Conservation (phyloP, 2,797 vertebrate species). For the Trachops cirrhosus region DNA sequence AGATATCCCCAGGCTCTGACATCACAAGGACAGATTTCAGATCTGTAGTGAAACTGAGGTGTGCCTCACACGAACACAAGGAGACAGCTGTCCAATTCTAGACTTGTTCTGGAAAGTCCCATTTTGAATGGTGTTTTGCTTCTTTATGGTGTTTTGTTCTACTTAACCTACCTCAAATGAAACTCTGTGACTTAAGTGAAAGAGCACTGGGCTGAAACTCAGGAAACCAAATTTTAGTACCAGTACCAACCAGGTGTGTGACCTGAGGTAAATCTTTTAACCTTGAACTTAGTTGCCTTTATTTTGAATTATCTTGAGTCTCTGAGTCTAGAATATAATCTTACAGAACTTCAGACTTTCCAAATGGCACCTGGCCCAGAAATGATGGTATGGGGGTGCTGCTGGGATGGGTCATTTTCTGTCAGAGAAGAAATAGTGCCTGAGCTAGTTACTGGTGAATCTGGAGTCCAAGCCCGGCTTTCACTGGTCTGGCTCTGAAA, state of each 20-base stretch:
- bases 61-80: background rate
- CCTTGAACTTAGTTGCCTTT: background rate
- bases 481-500: background rate
- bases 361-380: background rate
- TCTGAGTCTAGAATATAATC: conserved; percentile 3
- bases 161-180: conserved; percentile 48
- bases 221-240: background rate
- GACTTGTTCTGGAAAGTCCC: conserved; percentile 68
- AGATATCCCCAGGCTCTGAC: background rate
- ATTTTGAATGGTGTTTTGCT: conserved; percentile 51
- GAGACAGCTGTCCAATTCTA: conserved; percentile 51
- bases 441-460: background rate
- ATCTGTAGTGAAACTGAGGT: conserved; percentile 65
- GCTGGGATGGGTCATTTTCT: background rate
- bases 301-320: conserved; percentile 6
- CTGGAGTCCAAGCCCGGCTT: background rate
- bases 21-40: conserved; percentile 55
- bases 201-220: conserved; percentile 41
- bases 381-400: background rate
- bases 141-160: conserved; percentile 48
- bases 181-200: conserved; percentile 50
- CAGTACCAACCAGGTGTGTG: background rate
- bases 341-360: background rate
- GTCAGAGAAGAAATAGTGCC: background rate
- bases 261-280: background rate